Percentiles rank a stretch among this genome's conserved stretches.
Evolutionary conservation across 2,113 vertebrate species (phyloP).

Genomic region (Neolamprologus cancellatus): DNA sequence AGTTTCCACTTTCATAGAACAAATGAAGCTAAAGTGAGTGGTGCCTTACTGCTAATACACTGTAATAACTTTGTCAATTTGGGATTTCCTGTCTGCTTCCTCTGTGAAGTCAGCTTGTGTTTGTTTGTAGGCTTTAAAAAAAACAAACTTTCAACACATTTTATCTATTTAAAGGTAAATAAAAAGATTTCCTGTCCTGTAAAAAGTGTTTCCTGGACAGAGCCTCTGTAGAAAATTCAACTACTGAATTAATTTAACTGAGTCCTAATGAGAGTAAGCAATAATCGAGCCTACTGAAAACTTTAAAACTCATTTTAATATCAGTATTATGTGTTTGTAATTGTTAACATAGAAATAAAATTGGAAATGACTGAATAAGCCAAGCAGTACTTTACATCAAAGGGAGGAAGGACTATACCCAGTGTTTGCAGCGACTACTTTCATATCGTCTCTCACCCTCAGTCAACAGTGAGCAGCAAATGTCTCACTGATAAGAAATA

Average conservation of each 20-base stretch:
- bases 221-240: neutral
- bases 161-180: neutral
- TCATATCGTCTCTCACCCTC: neutral
- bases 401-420: neutral
- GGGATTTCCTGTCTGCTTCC: neutral
- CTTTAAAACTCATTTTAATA: neutral
- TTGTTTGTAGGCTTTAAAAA: neutral
- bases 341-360: neutral
- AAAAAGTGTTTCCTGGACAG: neutral
- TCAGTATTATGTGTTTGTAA: neutral
- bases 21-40: neutral
- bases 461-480: neutral
- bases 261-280: neutral
- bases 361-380: neutral
- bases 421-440: neutral
- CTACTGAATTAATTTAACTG: neutral
- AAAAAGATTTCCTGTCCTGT: neutral
- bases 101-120: neutral
- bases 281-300: neutral
- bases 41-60: neutral
- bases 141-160: neutral
- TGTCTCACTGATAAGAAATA: neutral
- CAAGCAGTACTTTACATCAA: neutral
- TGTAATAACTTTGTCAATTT: neutral
- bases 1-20: neutral